A percentile compares a stretch with the other conserved stretches of the same genome.
phyloP scores from a whole-genome alignment of 2,113 vertebrate species.

The Oostethus manadensis region DNA sequence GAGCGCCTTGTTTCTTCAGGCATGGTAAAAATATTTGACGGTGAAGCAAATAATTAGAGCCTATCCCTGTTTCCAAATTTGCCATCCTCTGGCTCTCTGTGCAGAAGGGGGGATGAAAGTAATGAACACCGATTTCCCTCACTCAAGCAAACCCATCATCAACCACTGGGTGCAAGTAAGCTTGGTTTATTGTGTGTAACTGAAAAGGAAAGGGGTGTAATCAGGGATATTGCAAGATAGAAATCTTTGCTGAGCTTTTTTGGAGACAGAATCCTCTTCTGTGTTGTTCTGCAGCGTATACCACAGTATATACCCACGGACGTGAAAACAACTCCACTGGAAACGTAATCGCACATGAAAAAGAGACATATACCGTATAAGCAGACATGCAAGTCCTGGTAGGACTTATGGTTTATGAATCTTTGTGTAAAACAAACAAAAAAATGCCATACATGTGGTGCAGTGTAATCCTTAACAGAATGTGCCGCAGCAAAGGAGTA shows the following conservation, averaged over 20 bases:
- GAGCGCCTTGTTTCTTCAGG: conserved; percentile 44
- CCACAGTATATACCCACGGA: background rate
- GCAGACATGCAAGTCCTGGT: too few species aligned
- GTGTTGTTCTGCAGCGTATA: background rate
- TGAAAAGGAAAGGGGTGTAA: conserved; percentile 10
- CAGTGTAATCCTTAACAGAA: too few species aligned
- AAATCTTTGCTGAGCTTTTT: conserved; percentile 18
- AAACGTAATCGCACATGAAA: background rate
- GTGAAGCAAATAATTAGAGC: conserved; percentile 48
- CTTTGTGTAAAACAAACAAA: too few species aligned
- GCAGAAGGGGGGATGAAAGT: conserved; percentile 25
- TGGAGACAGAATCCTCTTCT: background rate
- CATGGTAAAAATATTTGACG: conserved; percentile 51
- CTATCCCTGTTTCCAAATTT: conserved; percentile 47
- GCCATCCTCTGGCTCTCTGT: conserved; percentile 26
- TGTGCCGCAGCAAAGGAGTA: too few species aligned
- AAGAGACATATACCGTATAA: background rate
- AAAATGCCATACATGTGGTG: too few species aligned
- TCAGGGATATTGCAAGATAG: conserved; percentile 15
- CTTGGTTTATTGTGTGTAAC: conserved; percentile 19
- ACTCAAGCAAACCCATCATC: conserved; percentile 34
- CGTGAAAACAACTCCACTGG: background rate
- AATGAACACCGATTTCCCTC: conserved; percentile 42
- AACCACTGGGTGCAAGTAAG: conserved; percentile 4
- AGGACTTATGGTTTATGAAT: too few species aligned